A percentile compares a stretch with the other conserved stretches of the same genome.
Conservation (phyloP, 2,797 vertebrate species). For the Propithecus deckenii region DNA sequence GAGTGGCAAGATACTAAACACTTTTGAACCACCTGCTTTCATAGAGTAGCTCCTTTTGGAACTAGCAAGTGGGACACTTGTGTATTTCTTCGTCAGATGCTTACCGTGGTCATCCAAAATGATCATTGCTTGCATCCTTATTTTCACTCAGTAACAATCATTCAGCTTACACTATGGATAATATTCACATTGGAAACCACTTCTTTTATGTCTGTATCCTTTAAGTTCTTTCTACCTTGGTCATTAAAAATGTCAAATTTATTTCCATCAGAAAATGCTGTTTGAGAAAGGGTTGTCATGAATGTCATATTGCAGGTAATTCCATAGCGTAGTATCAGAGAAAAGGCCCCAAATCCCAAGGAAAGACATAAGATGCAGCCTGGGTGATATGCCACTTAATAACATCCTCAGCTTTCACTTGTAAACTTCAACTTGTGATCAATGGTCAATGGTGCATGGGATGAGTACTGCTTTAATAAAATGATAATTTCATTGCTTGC, state of each 20-base stretch:
- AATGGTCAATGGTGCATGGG: background rate
- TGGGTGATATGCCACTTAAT: background rate
- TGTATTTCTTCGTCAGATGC: background rate
- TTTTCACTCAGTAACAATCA: background rate
- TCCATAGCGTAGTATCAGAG: background rate
- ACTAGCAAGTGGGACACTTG: background rate
- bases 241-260: slow-evolving; percentile 28
- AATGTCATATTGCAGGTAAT: slow-evolving; percentile 10
- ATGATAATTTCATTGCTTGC: slow-evolving; percentile 13
- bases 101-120: background rate
- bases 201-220: slow-evolving; percentile 24
- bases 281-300: background rate
- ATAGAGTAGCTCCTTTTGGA: background rate
- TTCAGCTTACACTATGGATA: background rate
- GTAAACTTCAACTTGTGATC: slow-evolving; percentile 24
- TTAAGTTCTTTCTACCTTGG: slow-evolving; percentile 33
- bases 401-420: background rate
- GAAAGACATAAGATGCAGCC: background rate
- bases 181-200: background rate
- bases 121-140: background rate
- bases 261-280: slow-evolving; percentile 27
- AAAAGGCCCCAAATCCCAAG: background rate
- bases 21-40: slow-evolving; percentile 27
- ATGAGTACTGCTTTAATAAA: background rate
- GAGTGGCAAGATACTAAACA: background rate